phyloP scores from a whole-genome alignment of 2,797 vertebrate species.

The Peromyscus nudipes region DNA sequence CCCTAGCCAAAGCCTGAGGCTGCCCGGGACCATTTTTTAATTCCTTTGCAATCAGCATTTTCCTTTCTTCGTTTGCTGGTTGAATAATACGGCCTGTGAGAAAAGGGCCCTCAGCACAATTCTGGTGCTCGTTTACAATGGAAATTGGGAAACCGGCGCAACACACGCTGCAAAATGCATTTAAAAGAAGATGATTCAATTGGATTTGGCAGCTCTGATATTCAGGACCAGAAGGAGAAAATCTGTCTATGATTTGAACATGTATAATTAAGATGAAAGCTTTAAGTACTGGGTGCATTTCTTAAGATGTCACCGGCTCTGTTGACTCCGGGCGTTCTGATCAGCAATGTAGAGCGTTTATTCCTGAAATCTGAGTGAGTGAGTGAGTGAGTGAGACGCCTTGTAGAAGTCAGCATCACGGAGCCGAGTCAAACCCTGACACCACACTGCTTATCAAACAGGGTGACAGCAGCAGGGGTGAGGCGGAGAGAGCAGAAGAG shows the following conservation, averaged over 20 bases:
- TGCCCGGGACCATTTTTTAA: constrained; percentile 70
- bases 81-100: constrained; percentile 82
- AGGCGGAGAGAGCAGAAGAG: background rate
- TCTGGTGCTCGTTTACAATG: constrained; percentile 84
- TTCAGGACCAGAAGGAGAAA: constrained; percentile 85
- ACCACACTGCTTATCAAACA: background rate
- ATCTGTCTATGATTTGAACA: constrained; percentile 84
- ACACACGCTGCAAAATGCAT: constrained; percentile 80
- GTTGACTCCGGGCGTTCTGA: constrained; percentile 73
- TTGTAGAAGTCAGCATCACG: constrained; percentile 51
- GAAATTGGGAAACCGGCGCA: constrained; percentile 82
- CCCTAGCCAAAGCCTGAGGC: constrained; percentile 55
- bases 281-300: constrained; percentile 83
- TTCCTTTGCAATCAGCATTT: constrained; percentile 84
- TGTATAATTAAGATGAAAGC: constrained; percentile 87
- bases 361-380: constrained; percentile 77
- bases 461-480: background rate
- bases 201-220: constrained; percentile 86
- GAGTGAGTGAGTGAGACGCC: constrained; percentile 16
- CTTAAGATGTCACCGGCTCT: constrained; percentile 81
- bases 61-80: constrained; percentile 81
- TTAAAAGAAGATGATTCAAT: constrained; percentile 85
- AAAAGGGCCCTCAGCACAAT: constrained; percentile 83
- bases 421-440: constrained; percentile 36
- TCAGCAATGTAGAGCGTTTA: constrained; percentile 68